Base-by-base conservation (phyloP, 2,888 invertebrate species). In the Trachelus troglodyta region DNA sequence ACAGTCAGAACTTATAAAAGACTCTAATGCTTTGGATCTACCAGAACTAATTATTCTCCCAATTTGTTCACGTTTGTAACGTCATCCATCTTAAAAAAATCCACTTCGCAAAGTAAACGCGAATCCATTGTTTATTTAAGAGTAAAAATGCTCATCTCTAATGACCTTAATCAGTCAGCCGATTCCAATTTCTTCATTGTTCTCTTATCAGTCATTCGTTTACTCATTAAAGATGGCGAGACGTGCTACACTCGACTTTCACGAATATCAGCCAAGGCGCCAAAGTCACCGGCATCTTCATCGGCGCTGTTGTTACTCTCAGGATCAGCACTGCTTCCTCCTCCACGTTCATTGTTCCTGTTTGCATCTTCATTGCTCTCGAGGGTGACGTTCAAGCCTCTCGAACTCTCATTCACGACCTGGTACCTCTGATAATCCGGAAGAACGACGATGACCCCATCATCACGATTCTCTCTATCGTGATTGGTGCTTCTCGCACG, bases 181-280 rank as follows among this genome's bases (percentile, higher is more conserved):
- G 56, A 23, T 56, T 23, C 56, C 56, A 56, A 56, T 9, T 23
- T 40, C 40, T 40, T 56, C 56, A 56, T 23, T 56, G 56, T 23
- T 56, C 56, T 56, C 56, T 56, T 9, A 23, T 56, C 9, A 56
- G 23, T 56, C 9, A 23, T 56, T 56, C 56, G 2, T 23, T 56
- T 56, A 56, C 23, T 56, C 56, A 2, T 56, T 23, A 30, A 71
- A 71, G 15, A 30, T 23, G 30, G 71, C 34, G 30, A 3, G 30
- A 71, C 30, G 15, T 71, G 34, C 35, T 84, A 90, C 37, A 90
- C 90, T 80, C 90, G 84, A 80, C 90, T 90, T 69, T 90, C 90
- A 1, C 90, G 89, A 78, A 90, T 90, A 75, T 90, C 90, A 4
- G 90, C 88, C 9, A 90, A 83, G 12, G 89, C 87, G 37, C 88